Conservation (phyloP, 2,113 vertebrate genomes). For the Cavia aperea region DNA sequence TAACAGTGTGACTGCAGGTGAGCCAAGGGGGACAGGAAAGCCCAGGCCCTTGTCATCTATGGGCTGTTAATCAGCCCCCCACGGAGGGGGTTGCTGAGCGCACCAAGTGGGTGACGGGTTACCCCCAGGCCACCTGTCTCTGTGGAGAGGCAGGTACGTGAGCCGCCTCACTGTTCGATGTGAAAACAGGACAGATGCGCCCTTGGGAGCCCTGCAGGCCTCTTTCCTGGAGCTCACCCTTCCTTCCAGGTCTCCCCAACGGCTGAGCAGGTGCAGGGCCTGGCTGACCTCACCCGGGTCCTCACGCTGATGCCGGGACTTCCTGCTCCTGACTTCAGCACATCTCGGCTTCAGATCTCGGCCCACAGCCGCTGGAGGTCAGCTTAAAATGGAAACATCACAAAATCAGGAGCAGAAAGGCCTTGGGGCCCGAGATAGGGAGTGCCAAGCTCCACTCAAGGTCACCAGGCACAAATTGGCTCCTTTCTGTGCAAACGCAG, state of each 20-base stretch:
- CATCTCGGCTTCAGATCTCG: neutral
- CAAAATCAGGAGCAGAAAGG: too few species aligned
- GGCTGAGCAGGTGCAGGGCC: neutral
- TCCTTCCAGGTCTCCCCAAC: neutral
- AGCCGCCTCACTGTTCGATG: neutral
- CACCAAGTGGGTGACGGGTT: neutral
- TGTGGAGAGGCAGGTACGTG: rapidly evolving
- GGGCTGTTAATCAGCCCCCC: neutral
- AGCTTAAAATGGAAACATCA: neutral
- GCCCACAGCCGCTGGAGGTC: rapidly evolving
- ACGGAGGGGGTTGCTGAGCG: neutral
- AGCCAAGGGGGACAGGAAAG: neutral
- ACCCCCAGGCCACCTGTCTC: neutral
- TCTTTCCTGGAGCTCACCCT: neutral
- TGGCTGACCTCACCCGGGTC: neutral
- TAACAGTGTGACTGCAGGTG: neutral
- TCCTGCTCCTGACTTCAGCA: neutral
- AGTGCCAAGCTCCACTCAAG: rapidly evolving
- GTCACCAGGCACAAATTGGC: rapidly evolving
- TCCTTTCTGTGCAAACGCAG: neutral
- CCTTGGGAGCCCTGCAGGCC: neutral
- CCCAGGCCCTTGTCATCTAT: rapidly evolving
- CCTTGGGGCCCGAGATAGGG: neutral
- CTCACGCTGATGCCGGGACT: rapidly evolving
- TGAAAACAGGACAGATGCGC: neutral